A percentile compares a stretch with the other conserved stretches of the same genome.
These are phyloP conservation scores for Plectropomus leopardus DNA, from an alignment of 2,113 vertebrate species.

Conservation along the genomic window DNA sequence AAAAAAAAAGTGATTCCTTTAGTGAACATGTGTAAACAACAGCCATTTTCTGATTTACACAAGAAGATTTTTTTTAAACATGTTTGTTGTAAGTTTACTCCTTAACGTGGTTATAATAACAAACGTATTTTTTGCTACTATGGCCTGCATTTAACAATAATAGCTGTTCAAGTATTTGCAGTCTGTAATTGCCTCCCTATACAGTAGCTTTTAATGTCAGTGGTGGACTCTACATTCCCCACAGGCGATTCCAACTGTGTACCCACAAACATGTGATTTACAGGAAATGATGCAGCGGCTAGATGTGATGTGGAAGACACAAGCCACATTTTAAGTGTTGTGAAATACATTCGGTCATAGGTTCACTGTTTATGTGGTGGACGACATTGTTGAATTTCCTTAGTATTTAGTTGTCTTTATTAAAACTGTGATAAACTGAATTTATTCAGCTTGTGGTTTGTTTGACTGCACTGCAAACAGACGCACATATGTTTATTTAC, in stretches of 20 bases:
- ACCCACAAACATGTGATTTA: not conserved
- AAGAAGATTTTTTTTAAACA: no score
- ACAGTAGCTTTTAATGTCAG: no score
- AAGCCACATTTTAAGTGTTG: not conserved
- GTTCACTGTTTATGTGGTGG: not conserved
- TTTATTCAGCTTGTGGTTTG: no score
- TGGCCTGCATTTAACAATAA: no score
- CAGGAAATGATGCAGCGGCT: not conserved
- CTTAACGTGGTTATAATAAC: no score
- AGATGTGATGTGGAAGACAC: not conserved
- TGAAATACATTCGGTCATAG: not conserved
- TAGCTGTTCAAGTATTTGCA: no score
- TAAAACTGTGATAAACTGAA: not conserved
- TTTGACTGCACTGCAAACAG: no score
- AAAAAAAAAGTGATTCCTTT: not conserved
- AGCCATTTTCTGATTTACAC: not conserved
- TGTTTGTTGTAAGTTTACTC: no score
- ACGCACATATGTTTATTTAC: not conserved
- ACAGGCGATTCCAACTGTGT: not conserved
- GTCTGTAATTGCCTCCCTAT: no score
- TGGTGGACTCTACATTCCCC: no score
- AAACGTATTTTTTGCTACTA: no score
- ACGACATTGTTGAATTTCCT: not conserved
- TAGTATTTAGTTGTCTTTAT: no score
- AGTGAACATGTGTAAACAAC: not conserved